Base-by-base conservation (phyloP, 2,113 vertebrate genomes). In the Amblyornis subalaris region DNA sequence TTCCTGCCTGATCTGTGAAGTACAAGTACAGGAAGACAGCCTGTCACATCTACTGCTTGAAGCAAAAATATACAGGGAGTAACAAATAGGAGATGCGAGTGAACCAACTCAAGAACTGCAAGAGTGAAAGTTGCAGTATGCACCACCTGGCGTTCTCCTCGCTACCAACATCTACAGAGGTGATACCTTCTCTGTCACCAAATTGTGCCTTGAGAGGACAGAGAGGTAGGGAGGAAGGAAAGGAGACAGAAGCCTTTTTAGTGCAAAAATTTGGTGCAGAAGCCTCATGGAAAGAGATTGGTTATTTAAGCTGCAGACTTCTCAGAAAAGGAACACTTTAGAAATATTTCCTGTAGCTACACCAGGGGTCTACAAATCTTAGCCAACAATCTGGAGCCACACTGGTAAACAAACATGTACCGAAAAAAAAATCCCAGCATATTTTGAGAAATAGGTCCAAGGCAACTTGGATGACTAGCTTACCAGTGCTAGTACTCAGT, bases 261-360 rank as follows among this genome's bases (percentile, higher is more conserved):
- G 12, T 85, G 38, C 48, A 69, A 76, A 35, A 82, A 61, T 47
- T 35, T 87, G 53, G 31, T 94, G 55, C 71, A 87, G 76, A 82
- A 78, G 36, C 72, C 77, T 93, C 14, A 5, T 73, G 81, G 70
- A 95, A 94, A 95, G 70, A 90, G 71, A 28, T 48, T 55, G 69
- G 51, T 87, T 96, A 70, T 91, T 95, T 91, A 93, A 89, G 42
- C 86, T 93, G 23, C 84, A 95, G 91, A 74, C 20, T 89, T 88
- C 88, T 96, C 69, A 95, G 89, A 92, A 96, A 93, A 93, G 47
- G 58, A 96, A 79, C 57, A 48, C 36, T 93, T 95, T 38, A 84
- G 83, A 92, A 94, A 88, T 94, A 93, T 96, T 96, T 97, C 88
- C 80, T 92, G 88, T 95, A 96, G 91, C 84, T 92, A 60, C 90